A percentile compares a stretch with the other conserved stretches of the same genome.
These are phyloP conservation scores for Rhabdornis inornatus DNA, from an alignment of 2,113 vertebrate genomes.

Conservation along the genomic window DNA sequence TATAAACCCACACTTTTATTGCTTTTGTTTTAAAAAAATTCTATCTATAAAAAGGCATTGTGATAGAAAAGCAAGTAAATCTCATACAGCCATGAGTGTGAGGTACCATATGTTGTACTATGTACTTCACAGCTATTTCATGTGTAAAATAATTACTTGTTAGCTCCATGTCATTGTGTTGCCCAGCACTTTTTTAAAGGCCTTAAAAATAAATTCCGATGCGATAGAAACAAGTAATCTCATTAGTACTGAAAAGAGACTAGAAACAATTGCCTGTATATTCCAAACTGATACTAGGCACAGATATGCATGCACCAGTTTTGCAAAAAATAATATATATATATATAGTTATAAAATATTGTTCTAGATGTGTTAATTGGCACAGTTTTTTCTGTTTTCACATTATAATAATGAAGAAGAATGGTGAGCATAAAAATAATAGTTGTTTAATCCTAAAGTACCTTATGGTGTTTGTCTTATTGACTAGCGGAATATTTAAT, in stretches of 20 bases:
- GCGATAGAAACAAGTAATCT: neutral
- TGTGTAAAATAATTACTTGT: neutral
- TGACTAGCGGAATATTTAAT: neutral
- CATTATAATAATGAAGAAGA: neutral
- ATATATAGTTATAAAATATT: neutral
- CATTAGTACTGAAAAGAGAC: neutral
- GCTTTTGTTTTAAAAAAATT: neutral
- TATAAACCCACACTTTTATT: neutral
- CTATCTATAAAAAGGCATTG: neutral
- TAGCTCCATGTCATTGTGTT: neutral
- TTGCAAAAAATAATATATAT: neutral
- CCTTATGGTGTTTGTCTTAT: neutral
- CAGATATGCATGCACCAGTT: neutral
- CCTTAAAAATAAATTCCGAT: neutral
- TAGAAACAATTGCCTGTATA: neutral
- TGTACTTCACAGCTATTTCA: neutral
- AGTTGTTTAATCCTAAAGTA: neutral
- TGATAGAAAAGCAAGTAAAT: neutral
- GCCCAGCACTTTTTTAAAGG: neutral
- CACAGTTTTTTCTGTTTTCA: neutral
- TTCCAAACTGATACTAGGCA: neutral
- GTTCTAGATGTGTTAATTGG: neutral
- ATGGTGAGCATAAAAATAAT: neutral
- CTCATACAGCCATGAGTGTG: neutral
- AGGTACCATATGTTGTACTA: neutral